A percentile compares a stretch with the other conserved stretches of the same genome.
These are phyloP conservation scores for Sitobion miscanthi DNA, from an alignment of 1,140 invertebrate species.

Conservation along the genomic window DNA sequence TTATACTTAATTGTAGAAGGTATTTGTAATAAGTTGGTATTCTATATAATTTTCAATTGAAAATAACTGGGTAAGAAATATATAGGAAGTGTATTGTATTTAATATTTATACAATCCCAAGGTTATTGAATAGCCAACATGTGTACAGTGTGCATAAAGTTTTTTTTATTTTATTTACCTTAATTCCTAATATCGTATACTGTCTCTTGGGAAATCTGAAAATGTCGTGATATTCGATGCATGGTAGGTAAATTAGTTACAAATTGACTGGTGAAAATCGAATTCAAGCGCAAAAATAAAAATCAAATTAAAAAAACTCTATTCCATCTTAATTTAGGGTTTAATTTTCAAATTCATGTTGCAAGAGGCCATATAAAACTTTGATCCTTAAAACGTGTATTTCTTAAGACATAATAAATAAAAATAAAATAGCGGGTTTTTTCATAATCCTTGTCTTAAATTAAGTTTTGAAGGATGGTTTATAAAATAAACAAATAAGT, in stretches of 20 bases:
- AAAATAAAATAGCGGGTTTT: not conserved
- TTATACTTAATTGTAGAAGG: not conserved
- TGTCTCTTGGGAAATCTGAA: not conserved
- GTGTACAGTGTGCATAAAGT: not conserved
- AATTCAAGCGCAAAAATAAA: not conserved
- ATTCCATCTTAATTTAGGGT: not conserved
- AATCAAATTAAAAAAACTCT: not conserved
- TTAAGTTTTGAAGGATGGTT: not conserved
- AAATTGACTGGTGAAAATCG: not conserved
- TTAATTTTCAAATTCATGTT: not conserved
- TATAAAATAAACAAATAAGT: no score
- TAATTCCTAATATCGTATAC: not conserved
- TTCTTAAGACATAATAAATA: not conserved
- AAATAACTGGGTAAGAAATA: not conserved
- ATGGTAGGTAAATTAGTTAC: not conserved
- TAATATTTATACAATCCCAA: not conserved
- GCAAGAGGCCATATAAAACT: not conserved
- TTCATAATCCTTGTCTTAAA: not conserved
- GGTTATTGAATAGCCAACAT: not conserved
- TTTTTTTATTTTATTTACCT: conserved; percentile 4
- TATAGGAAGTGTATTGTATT: not conserved
- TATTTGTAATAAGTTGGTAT: not conserved
- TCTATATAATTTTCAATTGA: not conserved
- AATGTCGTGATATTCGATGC: not conserved
- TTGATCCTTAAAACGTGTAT: not conserved